phyloP scores from a whole-genome alignment of 2,113 vertebrate species.

The Calyptomena viridis region DNA sequence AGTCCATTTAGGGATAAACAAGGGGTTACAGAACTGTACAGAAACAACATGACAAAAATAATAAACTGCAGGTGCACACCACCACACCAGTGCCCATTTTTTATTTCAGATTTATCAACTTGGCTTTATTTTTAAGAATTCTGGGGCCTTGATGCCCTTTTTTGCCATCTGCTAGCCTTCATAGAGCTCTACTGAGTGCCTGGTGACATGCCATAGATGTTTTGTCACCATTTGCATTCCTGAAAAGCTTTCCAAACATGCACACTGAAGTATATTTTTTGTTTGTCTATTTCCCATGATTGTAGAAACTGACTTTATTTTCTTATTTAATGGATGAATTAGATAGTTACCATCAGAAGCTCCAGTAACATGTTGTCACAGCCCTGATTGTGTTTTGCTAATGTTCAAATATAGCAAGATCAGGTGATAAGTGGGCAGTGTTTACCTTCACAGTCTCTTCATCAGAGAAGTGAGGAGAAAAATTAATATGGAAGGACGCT shows the following conservation, averaged over 20 bases:
- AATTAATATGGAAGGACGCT: not conserved
- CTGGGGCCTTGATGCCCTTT: not conserved
- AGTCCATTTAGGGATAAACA: too few relatives aligned
- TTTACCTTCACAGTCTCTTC: not conserved
- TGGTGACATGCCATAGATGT: not conserved
- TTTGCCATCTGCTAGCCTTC: conserved; percentile 30
- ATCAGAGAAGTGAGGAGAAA: not conserved
- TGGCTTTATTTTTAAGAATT: conserved; percentile 11
- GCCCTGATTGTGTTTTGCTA: not conserved
- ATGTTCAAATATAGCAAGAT: not conserved
- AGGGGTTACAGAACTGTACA: too few relatives aligned
- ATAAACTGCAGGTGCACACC: too few relatives aligned
- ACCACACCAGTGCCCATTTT: not conserved
- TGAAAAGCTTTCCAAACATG: not conserved
- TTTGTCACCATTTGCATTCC: not conserved
- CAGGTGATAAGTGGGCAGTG: not conserved
- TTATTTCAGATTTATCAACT: not conserved
- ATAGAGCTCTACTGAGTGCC: not conserved
- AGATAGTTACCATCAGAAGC: not conserved
- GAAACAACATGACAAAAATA: too few relatives aligned
- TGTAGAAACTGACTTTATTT: not conserved
- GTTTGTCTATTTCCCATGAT: not conserved
- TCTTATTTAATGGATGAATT: not conserved
- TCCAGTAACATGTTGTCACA: not conserved
- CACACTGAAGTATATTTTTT: not conserved